These are phyloP conservation scores for Troides oblongomaculatus DNA, from an alignment of 2,888 invertebrate genomes.

Conservation along the genomic window DNA sequence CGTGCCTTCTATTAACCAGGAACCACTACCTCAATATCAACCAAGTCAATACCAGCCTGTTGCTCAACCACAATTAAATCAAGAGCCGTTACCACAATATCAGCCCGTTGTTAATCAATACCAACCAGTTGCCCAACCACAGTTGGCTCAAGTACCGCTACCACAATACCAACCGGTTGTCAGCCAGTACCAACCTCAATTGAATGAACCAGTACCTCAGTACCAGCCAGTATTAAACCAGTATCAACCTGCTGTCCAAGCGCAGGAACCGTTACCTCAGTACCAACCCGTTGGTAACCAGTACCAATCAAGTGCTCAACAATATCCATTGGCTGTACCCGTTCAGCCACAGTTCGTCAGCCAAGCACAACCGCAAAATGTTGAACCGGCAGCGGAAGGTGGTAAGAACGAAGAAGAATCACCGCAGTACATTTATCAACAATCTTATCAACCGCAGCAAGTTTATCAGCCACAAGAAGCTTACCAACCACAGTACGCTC, in stretches of 20 bases:
- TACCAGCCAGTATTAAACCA: constrained; percentile 40
- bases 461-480: constrained; percentile 32
- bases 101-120: constrained; percentile 37
- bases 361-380: constrained; percentile 26
- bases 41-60: constrained; percentile 38
- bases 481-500: constrained; percentile 24
- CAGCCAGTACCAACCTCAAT: constrained; percentile 39
- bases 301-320: constrained; percentile 36
- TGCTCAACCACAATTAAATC: constrained; percentile 25
- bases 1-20: constrained; percentile 35
- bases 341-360: constrained; percentile 37
- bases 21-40: constrained; percentile 39
- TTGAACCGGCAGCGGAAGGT: constrained; percentile 23
- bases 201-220: constrained; percentile 37
- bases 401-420: constrained; percentile 31
- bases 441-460: constrained; percentile 37
- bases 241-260: constrained; percentile 34
- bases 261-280: constrained; percentile 30
- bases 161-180: constrained; percentile 40
- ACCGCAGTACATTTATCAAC: constrained; percentile 38
- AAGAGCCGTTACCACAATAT: constrained; percentile 40
- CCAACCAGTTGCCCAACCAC: constrained; percentile 26
- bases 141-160: constrained; percentile 35
- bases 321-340: constrained; percentile 33
- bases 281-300: constrained; percentile 40